A percentile compares a stretch with the other conserved stretches of the same genome.
These are phyloP conservation scores for Muscidifurax raptorellus DNA, from an alignment of 1,140 invertebrate genomes.

Conservation along the genomic window DNA sequence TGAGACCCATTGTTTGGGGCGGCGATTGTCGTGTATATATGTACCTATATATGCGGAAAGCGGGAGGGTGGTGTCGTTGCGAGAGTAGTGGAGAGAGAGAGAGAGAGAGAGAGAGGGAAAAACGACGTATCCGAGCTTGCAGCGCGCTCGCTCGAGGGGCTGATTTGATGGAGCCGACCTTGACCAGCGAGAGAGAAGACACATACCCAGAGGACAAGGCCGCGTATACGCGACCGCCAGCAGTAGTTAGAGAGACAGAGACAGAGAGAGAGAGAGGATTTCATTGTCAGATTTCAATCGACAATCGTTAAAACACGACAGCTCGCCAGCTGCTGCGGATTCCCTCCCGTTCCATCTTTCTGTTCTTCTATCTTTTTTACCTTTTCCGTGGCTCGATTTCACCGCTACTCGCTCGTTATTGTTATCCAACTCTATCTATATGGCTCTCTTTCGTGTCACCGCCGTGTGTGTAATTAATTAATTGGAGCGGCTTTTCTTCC, in stretches of 20 bases:
- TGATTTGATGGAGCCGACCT: conserved; percentile 44
- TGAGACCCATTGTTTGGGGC: neutral
- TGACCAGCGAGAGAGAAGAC: conserved; percentile 31
- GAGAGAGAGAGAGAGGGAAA: neutral
- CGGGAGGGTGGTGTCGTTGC: neutral
- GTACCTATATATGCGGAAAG: neutral
- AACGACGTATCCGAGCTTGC: neutral
- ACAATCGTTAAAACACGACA: conserved; percentile 22
- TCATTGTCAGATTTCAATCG: conserved; percentile 41
- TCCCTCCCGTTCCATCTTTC: too few relatives aligned
- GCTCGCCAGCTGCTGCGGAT: neutral
- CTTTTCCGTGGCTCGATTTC: too few relatives aligned
- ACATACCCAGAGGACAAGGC: conserved; percentile 18
- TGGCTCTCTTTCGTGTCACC: too few relatives aligned
- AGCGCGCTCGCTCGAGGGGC: neutral
- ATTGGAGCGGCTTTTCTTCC: neutral
- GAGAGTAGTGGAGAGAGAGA: conserved; percentile 7
- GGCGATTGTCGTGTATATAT: neutral
- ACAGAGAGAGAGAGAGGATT: neutral
- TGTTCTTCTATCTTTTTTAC: too few relatives aligned
- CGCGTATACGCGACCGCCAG: neutral
- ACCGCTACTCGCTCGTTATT: too few relatives aligned
- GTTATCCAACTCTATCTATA: too few relatives aligned
- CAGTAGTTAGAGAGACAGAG: neutral
- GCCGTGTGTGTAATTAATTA: too few relatives aligned